A percentile compares a stretch with the other conserved stretches of the same genome.
phyloP scores from a whole-genome alignment of 2,113 vertebrate genomes.

The Thamnophis sirtalis region DNA sequence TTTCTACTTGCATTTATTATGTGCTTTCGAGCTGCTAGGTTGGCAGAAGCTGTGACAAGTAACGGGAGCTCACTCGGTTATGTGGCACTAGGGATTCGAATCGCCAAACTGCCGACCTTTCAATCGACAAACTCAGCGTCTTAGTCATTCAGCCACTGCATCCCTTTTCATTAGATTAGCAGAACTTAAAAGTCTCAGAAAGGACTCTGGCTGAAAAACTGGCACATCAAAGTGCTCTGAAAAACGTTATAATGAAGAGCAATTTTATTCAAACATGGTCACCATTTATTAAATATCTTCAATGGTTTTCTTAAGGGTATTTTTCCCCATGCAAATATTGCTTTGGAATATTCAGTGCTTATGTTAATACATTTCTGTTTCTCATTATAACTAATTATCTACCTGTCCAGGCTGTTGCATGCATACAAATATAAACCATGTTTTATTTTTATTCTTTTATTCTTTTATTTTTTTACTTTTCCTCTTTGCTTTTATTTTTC shows the following conservation, averaged over 20 bases:
- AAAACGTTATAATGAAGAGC: background rate
- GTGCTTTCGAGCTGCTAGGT: too few species aligned
- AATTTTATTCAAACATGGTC: background rate
- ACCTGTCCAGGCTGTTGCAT: background rate
- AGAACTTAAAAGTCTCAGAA: background rate
- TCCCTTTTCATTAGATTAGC: background rate
- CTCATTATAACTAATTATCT: background rate
- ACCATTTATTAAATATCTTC: background rate
- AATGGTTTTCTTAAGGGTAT: background rate
- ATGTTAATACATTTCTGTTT: background rate
- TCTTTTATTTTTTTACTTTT: background rate
- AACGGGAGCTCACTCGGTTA: too few species aligned
- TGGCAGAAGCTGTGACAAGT: too few species aligned
- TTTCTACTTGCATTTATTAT: too few species aligned
- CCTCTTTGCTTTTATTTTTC: background rate
- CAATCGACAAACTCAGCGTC: too few species aligned
- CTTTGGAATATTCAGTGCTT: background rate
- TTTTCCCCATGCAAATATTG: background rate
- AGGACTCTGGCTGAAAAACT: background rate
- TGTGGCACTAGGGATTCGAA: too few species aligned
- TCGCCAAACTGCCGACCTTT: too few species aligned
- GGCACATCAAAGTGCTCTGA: background rate
- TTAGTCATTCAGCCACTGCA: too few species aligned
- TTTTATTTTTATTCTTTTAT: background rate
- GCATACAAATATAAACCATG: background rate